These are phyloP conservation scores for Hipparchia semele DNA, from an alignment of 2,888 invertebrate genomes.

Conservation along the genomic window DNA sequence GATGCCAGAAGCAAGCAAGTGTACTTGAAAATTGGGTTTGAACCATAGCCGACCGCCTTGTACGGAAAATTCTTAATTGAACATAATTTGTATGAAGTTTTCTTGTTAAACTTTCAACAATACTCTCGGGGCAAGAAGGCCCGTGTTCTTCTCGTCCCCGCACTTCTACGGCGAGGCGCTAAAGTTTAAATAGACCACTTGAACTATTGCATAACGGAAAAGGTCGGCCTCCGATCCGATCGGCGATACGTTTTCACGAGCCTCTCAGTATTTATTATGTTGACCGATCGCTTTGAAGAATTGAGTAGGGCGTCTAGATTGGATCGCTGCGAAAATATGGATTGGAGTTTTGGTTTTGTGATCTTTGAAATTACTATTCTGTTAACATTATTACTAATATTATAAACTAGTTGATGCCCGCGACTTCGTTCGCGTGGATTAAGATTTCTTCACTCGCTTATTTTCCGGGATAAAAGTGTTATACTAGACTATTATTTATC, in stretches of 20 bases:
- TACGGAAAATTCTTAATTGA: slow-evolving; percentile 31
- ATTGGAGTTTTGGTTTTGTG: not conserved
- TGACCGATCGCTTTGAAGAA: not conserved
- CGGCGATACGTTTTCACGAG: slow-evolving; percentile 8
- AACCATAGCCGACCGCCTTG: slow-evolving; percentile 1
- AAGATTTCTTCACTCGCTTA: too few relatives aligned
- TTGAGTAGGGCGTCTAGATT: slow-evolving; percentile 2
- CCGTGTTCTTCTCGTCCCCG: slow-evolving; percentile 25
- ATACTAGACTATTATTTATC: too few relatives aligned
- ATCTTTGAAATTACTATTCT: not conserved
- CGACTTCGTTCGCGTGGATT: too few relatives aligned
- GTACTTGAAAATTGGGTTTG: slow-evolving; percentile 4
- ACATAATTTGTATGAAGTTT: slow-evolving; percentile 36
- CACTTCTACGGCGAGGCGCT: slow-evolving; percentile 9
- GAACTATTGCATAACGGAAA: slow-evolving; percentile 23
- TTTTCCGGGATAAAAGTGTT: too few relatives aligned
- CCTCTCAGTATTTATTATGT: slow-evolving; percentile 4
- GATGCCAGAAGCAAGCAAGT: not conserved
- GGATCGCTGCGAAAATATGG: not conserved
- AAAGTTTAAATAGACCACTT: slow-evolving; percentile 27
- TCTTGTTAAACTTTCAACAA: slow-evolving; percentile 37
- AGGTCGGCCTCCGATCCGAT: slow-evolving; percentile 23
- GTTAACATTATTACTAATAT: too few relatives aligned
- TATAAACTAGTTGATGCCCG: too few relatives aligned
- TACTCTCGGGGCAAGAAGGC: slow-evolving; percentile 10